Base-by-base conservation (phyloP, 1,140 invertebrate species). In the Magallana gigas region DNA sequence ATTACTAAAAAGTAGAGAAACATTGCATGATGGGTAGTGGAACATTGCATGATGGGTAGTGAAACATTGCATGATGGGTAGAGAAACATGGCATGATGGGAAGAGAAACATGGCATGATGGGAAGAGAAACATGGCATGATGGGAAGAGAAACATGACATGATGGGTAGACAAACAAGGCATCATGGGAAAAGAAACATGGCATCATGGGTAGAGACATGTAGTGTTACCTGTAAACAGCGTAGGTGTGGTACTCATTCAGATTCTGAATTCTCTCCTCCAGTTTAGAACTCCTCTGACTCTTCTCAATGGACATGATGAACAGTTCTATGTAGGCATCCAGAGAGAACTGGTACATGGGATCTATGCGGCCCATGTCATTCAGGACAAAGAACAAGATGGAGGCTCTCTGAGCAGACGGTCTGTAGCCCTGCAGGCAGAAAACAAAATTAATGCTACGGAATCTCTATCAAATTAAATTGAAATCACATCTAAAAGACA, bases 211-310 rank as follows among this genome's bases (percentile, higher is more conserved):
- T 80, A 80, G 16, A 36, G 48, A 11, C n/a, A 80, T 11, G 14
- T 8, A 23, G 12, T 9, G 6, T 3, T 94, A 97, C 97, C 96
- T 97, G 94, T 98, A 98, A 3, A 98, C 96, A 76, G 97, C 95
- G 94, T 97, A 98, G 6, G 98, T 98, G 91, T 98, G 97, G 94
- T 96, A 98, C 86, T 97, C 97, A 93, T 98, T 98, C 9, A 98
- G 95, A 83, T 96, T 96, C 8, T 94, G 94, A 90, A 98, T 97
- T 87, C 98, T 96, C 85, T 97, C 97, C 48, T 96, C 95, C 11
- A 98, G 93, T 86, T 96, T 96, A 1, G 94, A 91, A 87, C 95
- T 96, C 88, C 96, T 96, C 12, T 96, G 96, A 92, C 97, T 97
- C 84, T 96, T 97, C 80, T 97, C 96, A 90, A 98, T 98, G 14